Percentiles rank a stretch among this genome's conserved stretches.
phyloP scores from a whole-genome alignment of 2,113 vertebrate genomes.

The Myiagra hebetior region DNA sequence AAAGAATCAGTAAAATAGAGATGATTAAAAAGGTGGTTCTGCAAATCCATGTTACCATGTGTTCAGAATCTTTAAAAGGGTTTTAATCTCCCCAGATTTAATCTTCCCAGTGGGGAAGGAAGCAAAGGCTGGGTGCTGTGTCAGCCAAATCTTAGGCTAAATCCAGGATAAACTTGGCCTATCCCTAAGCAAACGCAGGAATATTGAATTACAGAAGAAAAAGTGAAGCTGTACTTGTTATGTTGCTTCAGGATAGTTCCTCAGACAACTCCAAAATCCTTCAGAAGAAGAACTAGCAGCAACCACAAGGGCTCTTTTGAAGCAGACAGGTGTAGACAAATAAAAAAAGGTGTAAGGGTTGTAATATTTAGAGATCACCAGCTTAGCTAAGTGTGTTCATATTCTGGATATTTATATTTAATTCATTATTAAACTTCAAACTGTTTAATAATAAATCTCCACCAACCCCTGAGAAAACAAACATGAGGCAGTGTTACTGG shows the following conservation, averaged over 20 bases:
- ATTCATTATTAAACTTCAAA: background rate
- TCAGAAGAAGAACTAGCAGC: background rate
- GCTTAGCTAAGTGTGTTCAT: background rate
- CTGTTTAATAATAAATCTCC: background rate
- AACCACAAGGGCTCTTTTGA: background rate
- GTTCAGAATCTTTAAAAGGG: background rate
- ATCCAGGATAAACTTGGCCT: background rate
- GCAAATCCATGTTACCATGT: background rate
- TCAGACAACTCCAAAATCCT: background rate
- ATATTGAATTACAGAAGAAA: background rate
- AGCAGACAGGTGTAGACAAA: background rate
- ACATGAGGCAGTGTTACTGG: background rate
- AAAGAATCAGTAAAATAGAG: background rate
- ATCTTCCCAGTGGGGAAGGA: background rate
- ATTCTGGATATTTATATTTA: background rate
- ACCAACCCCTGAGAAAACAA: background rate
- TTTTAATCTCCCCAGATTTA: background rate
- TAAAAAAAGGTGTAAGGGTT: background rate
- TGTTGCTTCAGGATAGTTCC: background rate
- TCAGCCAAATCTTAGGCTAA: background rate
- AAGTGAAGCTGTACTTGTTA: background rate
- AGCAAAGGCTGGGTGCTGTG: accelerated
- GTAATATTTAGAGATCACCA: background rate
- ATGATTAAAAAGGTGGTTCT: background rate
- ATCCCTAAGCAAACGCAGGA: background rate